A percentile compares a stretch with the other conserved stretches of the same genome.
phyloP scores from a whole-genome alignment of 2,113 vertebrate species.

The Globicephala melas region DNA sequence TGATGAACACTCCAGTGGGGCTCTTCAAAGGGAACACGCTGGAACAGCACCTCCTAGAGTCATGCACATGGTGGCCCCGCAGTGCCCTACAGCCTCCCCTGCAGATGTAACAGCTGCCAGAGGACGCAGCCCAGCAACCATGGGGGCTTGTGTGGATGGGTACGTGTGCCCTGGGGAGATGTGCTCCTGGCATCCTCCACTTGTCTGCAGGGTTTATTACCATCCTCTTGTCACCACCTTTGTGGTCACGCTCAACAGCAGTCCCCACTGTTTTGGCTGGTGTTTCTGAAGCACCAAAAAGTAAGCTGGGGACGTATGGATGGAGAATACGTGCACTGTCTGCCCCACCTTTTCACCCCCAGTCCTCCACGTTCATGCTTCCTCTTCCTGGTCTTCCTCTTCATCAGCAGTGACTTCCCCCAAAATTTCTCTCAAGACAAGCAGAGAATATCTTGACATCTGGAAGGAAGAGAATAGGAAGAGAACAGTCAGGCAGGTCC shows the following conservation, averaged over 20 bases:
- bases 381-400: not conserved
- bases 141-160: no score
- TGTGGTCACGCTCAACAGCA: no score
- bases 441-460: not conserved
- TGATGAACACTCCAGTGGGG: no score
- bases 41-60: no score
- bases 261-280: not conserved
- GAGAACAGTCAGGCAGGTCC: not conserved
- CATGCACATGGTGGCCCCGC: no score
- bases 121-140: not conserved
- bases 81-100: no score
- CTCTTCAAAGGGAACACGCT: no score
- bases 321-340: no score
- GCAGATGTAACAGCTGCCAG: not conserved
- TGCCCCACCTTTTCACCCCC: not conserved
- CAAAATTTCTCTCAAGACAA: not conserved
- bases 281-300: not conserved
- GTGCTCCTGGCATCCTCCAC: no score
- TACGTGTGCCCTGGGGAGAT: no score
- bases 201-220: no score
- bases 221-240: no score
- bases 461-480: not conserved
- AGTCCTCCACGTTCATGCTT: not conserved
- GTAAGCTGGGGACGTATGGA: not conserved
- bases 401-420: not conserved